Evolutionary conservation across 2,113 vertebrate species (phyloP).

Genomic region (Australoheros scitulus): DNA sequence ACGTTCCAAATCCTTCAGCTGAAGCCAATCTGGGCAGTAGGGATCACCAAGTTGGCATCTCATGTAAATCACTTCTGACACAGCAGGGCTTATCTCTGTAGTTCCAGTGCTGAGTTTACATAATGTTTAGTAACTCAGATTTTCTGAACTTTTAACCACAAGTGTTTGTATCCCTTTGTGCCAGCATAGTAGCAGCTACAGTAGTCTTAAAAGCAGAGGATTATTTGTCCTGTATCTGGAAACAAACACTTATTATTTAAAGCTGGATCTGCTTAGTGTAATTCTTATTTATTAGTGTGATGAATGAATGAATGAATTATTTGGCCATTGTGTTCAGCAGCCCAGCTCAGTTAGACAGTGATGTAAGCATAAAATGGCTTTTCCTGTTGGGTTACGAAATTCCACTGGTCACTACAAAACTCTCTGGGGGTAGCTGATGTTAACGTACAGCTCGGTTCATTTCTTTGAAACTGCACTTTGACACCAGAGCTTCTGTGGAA

Average conservation of each 20-base stretch:
- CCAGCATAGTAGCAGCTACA: neutral
- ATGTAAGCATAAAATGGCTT: neutral
- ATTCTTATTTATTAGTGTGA: neutral
- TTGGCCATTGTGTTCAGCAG: neutral
- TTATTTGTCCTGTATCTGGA: neutral
- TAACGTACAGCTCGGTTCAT: neutral
- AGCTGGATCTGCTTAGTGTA: neutral
- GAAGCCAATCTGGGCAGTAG: constrained; percentile 23
- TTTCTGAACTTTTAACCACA: constrained; percentile 12
- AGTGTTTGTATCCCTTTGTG: neutral
- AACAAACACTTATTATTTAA: neutral
- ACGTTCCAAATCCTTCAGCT: constrained; percentile 24
- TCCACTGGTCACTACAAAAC: neutral
- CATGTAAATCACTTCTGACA: constrained; percentile 35
- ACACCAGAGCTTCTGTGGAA: neutral
- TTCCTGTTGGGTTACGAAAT: neutral
- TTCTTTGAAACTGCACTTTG: neutral
- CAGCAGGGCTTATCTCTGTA: constrained; percentile 20
- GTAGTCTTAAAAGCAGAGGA: neutral
- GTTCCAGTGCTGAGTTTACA: constrained; percentile 9
- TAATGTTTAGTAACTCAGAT: constrained; percentile 34
- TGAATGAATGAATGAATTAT: neutral
- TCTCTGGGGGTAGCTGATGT: neutral
- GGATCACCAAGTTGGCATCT: constrained; percentile 35
- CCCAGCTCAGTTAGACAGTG: neutral